Conservation (phyloP, 2,797 vertebrate species). For the Cyprinella venusta region DNA sequence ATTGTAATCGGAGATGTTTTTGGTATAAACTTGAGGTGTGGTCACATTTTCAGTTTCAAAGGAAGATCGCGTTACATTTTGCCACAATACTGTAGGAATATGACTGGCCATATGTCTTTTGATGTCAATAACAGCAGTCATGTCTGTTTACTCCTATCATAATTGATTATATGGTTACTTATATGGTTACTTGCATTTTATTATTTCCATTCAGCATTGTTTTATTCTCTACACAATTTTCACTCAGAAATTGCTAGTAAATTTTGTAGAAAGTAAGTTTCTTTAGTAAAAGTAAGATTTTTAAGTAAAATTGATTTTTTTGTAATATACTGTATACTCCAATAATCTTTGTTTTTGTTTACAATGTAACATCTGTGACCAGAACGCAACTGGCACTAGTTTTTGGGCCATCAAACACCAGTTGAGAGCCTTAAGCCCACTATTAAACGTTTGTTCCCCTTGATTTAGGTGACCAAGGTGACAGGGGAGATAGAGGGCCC, state of each 20-base stretch:
- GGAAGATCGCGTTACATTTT: background rate
- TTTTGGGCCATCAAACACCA: background rate
- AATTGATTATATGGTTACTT: background rate
- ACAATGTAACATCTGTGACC: no score
- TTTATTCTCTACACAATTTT: background rate
- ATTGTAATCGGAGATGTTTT: no score
- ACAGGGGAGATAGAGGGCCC: conserved; percentile 89
- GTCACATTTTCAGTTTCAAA: background rate
- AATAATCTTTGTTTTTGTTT: background rate
- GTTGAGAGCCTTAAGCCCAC: background rate
- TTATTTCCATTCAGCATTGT: background rate
- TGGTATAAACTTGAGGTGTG: no score
- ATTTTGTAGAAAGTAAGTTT: no score
- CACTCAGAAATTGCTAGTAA: background rate
- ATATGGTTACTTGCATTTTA: background rate
- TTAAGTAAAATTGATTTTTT: no score
- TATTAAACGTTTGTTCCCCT: background rate
- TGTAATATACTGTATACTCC: no score
- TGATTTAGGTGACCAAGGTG: conserved; percentile 88
- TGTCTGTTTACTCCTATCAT: background rate
- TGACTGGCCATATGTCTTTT: background rate
- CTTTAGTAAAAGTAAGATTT: no score
- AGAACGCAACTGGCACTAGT: no score
- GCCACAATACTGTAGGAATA: background rate
- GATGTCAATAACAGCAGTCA: background rate